Evolutionary conservation across 2,113 vertebrate genomes (phyloP), one percentile per base, ranked within the genome.

Genomic region (Furnarius figulus): DNA sequence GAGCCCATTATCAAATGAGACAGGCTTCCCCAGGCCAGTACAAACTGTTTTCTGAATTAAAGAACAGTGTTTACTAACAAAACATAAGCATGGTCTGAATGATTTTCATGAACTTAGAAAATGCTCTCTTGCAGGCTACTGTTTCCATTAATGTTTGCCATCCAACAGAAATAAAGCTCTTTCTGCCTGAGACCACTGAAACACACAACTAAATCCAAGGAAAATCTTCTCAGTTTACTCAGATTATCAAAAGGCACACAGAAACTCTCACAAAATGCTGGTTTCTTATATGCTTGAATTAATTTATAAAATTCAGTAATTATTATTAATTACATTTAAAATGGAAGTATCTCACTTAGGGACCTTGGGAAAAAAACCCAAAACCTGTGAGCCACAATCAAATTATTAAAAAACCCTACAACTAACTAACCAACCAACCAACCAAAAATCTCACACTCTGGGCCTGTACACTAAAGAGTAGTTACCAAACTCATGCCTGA

Each of bases 1-100:
- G 97, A 98, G 97, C 97, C 98, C 97, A 98, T 98, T 98, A 97
- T 97, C 97, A 98, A 98, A 98, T 98, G 97, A 97, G 95, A 96
- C 95, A 97, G 96, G 90, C 95, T 98, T 98, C 85, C 92, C 91
- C 31, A 53, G 86, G 87, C 92, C 73, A 96, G 84, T 83, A 88
- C 91, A 95, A 97, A 93, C 91, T 97, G 95, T 97, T 98, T 96
- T 87, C 95, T 96, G 96, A 97, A 97, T 96, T 97, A 97, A 97
- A 96, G 82, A 97, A 89, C 42, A 85, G 39, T 52, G 71, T 85
- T 97, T 85, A 96, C 71, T 53, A 90, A 89, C 76, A 94, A 96
- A 95, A 95, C 58, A 66, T 95, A 77, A 96, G 53, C 77, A 89
- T 3, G 12, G 71, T 59, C 74, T 74, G 65, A 93, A 90, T 85